Evolutionary conservation across 2,113 vertebrate species (phyloP), one percentile per base, ranked within the genome.

Genomic region (Copsychus sechellarum): DNA sequence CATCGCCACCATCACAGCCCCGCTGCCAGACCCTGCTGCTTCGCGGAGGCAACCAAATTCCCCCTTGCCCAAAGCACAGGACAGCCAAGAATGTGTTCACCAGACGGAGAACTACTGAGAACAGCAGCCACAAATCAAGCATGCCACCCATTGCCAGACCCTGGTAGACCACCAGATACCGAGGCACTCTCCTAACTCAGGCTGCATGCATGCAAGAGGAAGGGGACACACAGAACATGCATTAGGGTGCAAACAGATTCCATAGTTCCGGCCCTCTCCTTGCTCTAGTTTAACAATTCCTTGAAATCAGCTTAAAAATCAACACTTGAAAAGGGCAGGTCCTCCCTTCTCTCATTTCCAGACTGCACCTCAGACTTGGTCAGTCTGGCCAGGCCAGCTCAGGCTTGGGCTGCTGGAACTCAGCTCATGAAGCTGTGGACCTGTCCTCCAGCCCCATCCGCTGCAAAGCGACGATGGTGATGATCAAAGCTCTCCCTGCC

Each of bases 151-250:
- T 54, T 54, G 21, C 61, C 72, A 78, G 86, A 28, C 18, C 17
- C 61, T 67, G 47, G 20, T 48, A 78, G 54, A 60, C 19, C 40
- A 36, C 2, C 15, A 16, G 45, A 53, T 47, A 25, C 53, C 0
- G 0, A 65, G 34, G 40, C 1, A 2, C 29, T 56, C 21, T 56
- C 38, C 47, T 23, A 25, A 25, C 4, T 13, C 19, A n/a, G 45
- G 9, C 43, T 0, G 2, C 38, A 24, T 1, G 0, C 3, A 1
- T 23, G 31, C 2, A 1, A 50, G 33, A 29, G 51, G 12, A 91
- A 54, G 34, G 60, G 33, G 34, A 48, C 48, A 48, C 17, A 62
- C 7, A 36, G 47, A 69, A 56, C 6, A n/a, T 1, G 22, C 9
- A 53, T 31, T n/a, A 65, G 45, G 38, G 11, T 67, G 26, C 6